Evolutionary conservation across 1,140 invertebrate genomes (phyloP), one percentile per base, ranked within the genome.

Genomic region (Melipona quadrifasciata): DNA sequence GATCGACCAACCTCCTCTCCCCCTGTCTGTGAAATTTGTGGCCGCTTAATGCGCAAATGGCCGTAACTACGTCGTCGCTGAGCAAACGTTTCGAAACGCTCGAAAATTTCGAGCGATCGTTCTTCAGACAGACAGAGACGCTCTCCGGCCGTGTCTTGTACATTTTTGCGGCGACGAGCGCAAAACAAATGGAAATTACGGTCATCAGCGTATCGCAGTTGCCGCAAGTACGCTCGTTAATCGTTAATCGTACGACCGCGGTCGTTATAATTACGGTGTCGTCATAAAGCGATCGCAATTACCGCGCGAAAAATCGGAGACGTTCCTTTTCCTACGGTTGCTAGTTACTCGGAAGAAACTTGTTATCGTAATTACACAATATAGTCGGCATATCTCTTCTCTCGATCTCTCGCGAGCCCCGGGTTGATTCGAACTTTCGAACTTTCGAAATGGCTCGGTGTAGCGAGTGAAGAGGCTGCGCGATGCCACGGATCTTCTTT

Each of bases 261-360:
- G 51, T 55, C 51, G 31, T 74, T 74, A 55, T 74, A 74, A 74
- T 74, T 74, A 74, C 47, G 21, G 17, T 74, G 2, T 31, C 2
- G 72, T 74, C 72, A 21, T 55, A 74, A 74, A 31, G n/a, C 1
- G 72, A 27, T 31, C 51, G 24, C 55, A 51, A 74, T 74, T 74
- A 31, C 51, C 27, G 72, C 12, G 27, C 2, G 57, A 55, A 74
- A 55, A 74, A 74, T 12, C 39, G 34, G 39, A 24, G 67, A 34
- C 24, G 34, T 24, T 14, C 5, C 10, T 70, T 31, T 70, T 70
- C 34, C 1, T 70, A 70, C 34, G 39, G 34, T 39, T 70, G 39
- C 27, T 14, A 39, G 21, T 70, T 27, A 64, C 11, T 14, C 1
- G 4, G 8, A 39, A 11, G 21, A 70, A 24, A 39, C 12, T 70